Conservation (phyloP, 2,797 vertebrate genomes). For the Parotocinclus haroldoi region DNA sequence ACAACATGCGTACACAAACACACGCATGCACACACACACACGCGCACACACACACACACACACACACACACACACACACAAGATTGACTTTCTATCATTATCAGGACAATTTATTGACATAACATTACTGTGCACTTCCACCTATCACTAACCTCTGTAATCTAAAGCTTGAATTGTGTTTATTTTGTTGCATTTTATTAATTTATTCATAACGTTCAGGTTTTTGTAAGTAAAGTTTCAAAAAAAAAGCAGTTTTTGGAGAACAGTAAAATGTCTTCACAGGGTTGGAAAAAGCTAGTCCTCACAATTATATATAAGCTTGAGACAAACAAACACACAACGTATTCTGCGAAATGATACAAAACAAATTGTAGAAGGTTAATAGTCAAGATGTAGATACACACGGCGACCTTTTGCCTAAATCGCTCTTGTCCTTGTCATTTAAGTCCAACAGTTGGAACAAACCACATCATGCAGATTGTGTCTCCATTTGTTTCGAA, state of each 20-base stretch:
- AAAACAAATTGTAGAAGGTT: slow-evolving; percentile 19
- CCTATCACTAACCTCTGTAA: too few species aligned
- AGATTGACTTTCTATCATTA: background rate
- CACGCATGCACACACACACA: background rate
- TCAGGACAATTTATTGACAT: too few species aligned
- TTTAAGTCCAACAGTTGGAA: background rate
- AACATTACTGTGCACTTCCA: too few species aligned
- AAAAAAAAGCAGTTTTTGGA: too few species aligned
- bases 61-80: background rate
- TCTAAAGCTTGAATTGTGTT: too few species aligned
- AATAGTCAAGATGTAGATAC: background rate
- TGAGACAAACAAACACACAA: too few species aligned
- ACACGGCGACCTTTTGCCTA: background rate
- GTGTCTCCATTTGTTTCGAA: background rate
- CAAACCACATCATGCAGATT: background rate
- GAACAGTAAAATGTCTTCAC: too few species aligned
- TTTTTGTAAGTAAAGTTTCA: too few species aligned
- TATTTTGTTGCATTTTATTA: too few species aligned
- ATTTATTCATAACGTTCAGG: too few species aligned
- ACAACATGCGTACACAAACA: slow-evolving; percentile 6
- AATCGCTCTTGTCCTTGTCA: background rate
- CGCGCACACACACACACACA: background rate
- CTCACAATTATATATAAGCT: too few species aligned
- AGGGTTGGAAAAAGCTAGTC: too few species aligned
- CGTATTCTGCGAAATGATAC: slow-evolving; percentile 41